These are phyloP conservation scores for Cataglyphis livida DNA, from an alignment of 2,888 invertebrate genomes.

Conservation along the genomic window DNA sequence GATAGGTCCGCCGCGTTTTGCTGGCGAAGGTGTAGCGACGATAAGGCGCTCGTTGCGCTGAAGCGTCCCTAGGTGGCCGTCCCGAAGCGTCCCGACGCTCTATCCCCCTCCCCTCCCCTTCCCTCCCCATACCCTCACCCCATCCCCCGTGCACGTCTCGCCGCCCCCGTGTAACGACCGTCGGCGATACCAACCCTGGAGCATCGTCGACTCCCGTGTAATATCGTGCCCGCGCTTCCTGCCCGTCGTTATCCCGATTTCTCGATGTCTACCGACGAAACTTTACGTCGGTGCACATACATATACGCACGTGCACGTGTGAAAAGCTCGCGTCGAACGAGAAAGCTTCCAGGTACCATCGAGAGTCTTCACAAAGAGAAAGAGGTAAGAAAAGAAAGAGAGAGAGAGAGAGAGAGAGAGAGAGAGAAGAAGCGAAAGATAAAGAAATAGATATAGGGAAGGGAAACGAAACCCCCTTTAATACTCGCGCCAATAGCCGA, in stretches of 20 bases:
- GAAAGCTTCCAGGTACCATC: constrained; percentile 24
- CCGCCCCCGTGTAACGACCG: constrained; percentile 63
- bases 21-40: constrained; percentile 81
- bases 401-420: not conserved
- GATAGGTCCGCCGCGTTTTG: constrained; percentile 79
- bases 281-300: constrained; percentile 17
- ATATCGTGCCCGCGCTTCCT: constrained; percentile 75
- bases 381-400: not conserved
- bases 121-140: too few relatives aligned
- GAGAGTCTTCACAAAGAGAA: not conserved
- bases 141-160: constrained; percentile 36
- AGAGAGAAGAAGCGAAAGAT: not conserved
- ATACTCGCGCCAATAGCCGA: constrained; percentile 76
- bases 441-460: constrained; percentile 6
- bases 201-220: constrained; percentile 73
- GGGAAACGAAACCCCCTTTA: constrained; percentile 67
- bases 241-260: constrained; percentile 74
- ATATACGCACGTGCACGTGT: constrained; percentile 31
- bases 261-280: constrained; percentile 61
- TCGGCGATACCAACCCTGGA: constrained; percentile 63
- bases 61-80: constrained; percentile 83
- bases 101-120: constrained; percentile 43
- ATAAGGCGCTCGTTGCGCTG: constrained; percentile 84
- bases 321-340: constrained; percentile 17
- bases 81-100: constrained; percentile 74